Base-by-base conservation (phyloP, 37 sponge, comb jelly and placozoan genomes). In the Axinella damicornis region DNA sequence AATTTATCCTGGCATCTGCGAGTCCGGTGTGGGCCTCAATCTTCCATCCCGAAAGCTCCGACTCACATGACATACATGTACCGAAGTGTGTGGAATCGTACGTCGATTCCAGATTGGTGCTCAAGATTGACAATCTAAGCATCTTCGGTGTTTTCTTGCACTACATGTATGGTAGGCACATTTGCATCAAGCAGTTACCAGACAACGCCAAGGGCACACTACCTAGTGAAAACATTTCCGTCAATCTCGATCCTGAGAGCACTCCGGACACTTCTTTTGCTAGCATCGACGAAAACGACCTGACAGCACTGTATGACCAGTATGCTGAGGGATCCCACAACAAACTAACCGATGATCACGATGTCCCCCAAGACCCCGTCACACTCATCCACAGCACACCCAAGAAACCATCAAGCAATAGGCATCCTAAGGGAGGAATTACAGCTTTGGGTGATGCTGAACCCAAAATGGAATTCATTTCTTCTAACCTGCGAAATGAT, bases 261-360 rank as follows among this genome's bases (percentile, higher is more conserved):
- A 80, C 74, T 65, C 74, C 80, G 9, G 76, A 80, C 40, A 79
- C 79, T 14, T 74, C 81, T 2, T 71, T 74, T 18, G 71, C 80
- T 19, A 87, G 78, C 32, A 74, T 71, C 20, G 85, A 85, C 31
- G 78, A 86, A 2, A 60, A 78, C 57, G 86, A 86, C 58, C 86
- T 86, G 52, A 88, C 82, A 65, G 83, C 57, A 0, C 37, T 78
- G 52, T 88, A 88, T 41, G 89, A 88, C 69, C 33, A 69, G 34
- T 88, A 37, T 59, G 58, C 68, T 52, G 65, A 38, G 53, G 62
- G 67, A 33, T 24, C 46, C 46, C 46, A 46, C 46, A 9, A 9
- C 9, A 9, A 46, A 46, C 46, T 46, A 46, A 12, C 9, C 9
- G 46, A 46, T 46, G 46, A 46, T 46, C 9, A 46, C 9, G 46